These are phyloP conservation scores for Chaetodon trifascialis DNA, from an alignment of 2,113 vertebrate species.

Conservation along the genomic window DNA sequence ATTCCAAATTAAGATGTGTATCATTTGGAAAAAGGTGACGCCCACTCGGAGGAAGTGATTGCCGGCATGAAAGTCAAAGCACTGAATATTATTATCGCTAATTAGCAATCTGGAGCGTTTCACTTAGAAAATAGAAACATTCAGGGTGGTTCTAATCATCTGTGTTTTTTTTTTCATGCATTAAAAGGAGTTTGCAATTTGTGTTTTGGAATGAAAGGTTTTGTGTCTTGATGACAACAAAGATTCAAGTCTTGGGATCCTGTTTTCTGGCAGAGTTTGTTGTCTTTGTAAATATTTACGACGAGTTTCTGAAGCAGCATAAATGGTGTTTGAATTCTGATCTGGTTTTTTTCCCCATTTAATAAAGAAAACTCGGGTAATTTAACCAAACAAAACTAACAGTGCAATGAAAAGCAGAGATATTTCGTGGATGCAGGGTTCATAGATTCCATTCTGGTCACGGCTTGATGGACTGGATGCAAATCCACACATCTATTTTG, in stretches of 20 bases:
- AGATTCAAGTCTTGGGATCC: background rate
- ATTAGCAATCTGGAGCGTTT: slow-evolving; percentile 32
- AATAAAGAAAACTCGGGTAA: background rate
- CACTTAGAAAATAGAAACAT: slow-evolving; percentile 3
- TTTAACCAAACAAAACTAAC: background rate
- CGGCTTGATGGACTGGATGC: background rate
- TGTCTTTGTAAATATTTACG: slow-evolving; percentile 23
- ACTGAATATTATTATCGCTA: slow-evolving; percentile 21
- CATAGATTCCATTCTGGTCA: background rate
- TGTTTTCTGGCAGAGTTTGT: slow-evolving; percentile 4
- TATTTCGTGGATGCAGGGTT: background rate
- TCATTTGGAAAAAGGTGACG: slow-evolving; percentile 2
- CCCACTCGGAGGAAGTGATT: slow-evolving; percentile 31
- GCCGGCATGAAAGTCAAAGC: slow-evolving; percentile 28
- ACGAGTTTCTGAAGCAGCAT: background rate
- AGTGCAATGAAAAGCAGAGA: background rate
- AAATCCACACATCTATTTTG: background rate
- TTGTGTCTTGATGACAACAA: background rate
- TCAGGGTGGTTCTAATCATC: slow-evolving; percentile 17
- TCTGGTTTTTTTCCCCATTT: background rate
- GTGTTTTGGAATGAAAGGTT: background rate
- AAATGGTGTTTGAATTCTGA: background rate
- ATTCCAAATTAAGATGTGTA: slow-evolving; percentile 7
- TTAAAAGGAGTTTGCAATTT: background rate
- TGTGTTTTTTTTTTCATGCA: background rate